These are phyloP conservation scores for Heliangelus exortis DNA, from an alignment of 2,797 vertebrate genomes.

Conservation along the genomic window DNA sequence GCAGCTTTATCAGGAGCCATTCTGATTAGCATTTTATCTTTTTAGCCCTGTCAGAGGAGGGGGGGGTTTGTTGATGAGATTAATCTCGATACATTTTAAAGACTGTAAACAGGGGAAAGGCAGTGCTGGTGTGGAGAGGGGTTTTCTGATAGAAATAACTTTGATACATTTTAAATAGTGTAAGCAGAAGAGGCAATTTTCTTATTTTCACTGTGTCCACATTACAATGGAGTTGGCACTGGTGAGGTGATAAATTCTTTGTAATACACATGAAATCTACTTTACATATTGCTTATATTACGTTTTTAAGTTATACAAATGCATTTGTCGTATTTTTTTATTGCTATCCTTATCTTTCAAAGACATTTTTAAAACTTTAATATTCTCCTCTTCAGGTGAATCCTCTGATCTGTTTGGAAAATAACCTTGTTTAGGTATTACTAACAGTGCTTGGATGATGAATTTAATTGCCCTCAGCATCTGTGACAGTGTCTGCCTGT, in stretches of 20 bases:
- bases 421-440: background rate
- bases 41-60: no score
- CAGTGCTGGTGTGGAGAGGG: no score
- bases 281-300: background rate
- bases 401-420: background rate
- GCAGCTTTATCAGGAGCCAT: no score
- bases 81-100: no score
- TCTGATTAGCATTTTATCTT: no score
- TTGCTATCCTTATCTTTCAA: background rate
- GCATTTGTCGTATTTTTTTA: background rate
- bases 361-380: background rate
- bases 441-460: background rate
- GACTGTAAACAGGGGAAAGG: no score
- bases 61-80: no score
- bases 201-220: no score
- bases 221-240: background rate
- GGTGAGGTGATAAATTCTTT: background rate
- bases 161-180: no score
- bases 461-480: background rate
- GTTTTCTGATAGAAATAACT: no score
- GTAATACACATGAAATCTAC: background rate
- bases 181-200: no score
- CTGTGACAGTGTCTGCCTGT: background rate
- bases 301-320: background rate
- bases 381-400: background rate